Base-by-base conservation (phyloP, 2,888 invertebrate species). In the Ornithoptera alexandrae region DNA sequence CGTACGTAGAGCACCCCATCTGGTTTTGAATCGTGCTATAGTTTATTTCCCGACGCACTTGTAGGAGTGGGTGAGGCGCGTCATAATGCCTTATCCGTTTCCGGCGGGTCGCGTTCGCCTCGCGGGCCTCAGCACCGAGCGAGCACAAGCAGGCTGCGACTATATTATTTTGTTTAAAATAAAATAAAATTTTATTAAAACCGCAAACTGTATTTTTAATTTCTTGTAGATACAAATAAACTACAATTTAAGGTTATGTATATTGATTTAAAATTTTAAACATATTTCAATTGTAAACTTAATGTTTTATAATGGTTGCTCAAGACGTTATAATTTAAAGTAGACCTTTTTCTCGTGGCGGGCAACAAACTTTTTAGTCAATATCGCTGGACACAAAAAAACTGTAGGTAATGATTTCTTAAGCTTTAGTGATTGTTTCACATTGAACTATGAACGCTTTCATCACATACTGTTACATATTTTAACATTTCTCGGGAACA, bases 91-190 rank as follows among this genome's bases (percentile, higher is more conserved):
- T 79, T 79, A 65, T 74, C 71, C 62, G 74, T 75, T 73, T 72
- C 76, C 74, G 78, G 74, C 71, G 77, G 76, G 75, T 77, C 75
- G 76, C 80, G 81, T 75, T 72, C 75, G 79, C 81, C 77, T 77
- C 78, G 79, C 79, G 77, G 78, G 76, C 75, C 77, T 73, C 71
- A 73, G 74, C 77, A 76, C 80, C 80, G 77, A 78, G 76, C 83
- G 83, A 81, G 77, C 82, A 79, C 81, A 78, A 80, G 80, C 85
- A 83, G 81, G 84, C 85, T 83, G 82, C 85, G 81, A 84, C 82
- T 86, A 87, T 85, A 88, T 88, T 88, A 89, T 89, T 90, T 89
- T 89, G 89, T 89, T 90, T 89, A 89, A 87, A 89, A 88, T 84
- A 81, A 83, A 83, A 81, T 86, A 87, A 89, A 88, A 86, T 86